phyloP scores from a whole-genome alignment of 1,140 invertebrate genomes.

The Drosophila bocqueti region DNA sequence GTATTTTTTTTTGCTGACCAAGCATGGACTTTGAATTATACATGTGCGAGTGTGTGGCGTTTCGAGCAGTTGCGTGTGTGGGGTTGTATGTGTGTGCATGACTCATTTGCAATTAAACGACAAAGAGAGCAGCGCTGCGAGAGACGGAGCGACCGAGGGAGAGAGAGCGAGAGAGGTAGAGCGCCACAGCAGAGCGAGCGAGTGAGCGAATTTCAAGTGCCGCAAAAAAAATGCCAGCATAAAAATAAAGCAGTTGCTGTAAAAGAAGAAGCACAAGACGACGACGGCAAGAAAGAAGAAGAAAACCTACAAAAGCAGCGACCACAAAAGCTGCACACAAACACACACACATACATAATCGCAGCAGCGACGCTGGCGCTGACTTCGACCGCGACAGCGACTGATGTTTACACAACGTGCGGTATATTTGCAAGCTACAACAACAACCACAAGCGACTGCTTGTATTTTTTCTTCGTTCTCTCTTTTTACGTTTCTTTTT shows the following conservation, averaged over 20 bases:
- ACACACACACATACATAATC: conserved; percentile 23
- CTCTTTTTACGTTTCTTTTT: conserved; percentile 58
- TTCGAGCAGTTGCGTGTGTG: conserved; percentile 33
- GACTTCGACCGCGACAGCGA: conserved; percentile 38
- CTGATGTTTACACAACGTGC: conserved; percentile 80
- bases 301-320: conserved; percentile 62
- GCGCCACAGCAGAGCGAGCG: conserved; percentile 9
- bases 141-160: background rate
- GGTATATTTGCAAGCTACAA: conserved; percentile 67
- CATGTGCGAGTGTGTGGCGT: conserved; percentile 28
- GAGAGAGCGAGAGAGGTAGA: conserved; percentile 12
- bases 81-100: conserved; percentile 61
- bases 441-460: conserved; percentile 47
- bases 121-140: conserved; percentile 46
- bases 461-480: conserved; percentile 61
- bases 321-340: conserved; percentile 63
- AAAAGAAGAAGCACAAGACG: conserved; percentile 59
- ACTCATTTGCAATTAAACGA: conserved; percentile 81
- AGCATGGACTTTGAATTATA: conserved; percentile 69
- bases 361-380: conserved; percentile 27
- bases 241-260: conserved; percentile 74
- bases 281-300: conserved; percentile 28
- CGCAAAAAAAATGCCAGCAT: conserved; percentile 81
- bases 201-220: conserved; percentile 64
- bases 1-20: conserved; percentile 46